phyloP scores from a whole-genome alignment of 2,888 invertebrate genomes.

The Morpho helenor region DNA sequence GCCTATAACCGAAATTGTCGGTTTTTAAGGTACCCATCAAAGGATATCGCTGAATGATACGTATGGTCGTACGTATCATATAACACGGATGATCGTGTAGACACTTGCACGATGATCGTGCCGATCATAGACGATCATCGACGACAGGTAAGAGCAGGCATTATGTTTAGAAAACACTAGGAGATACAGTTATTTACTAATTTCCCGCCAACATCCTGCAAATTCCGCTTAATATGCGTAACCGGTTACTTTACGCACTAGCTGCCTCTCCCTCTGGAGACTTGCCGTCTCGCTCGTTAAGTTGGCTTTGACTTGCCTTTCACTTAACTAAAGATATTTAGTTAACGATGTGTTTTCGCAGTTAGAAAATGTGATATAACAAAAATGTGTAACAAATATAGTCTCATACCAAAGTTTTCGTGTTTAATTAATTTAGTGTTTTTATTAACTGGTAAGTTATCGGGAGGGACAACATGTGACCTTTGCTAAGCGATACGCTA shows the following conservation, averaged over 20 bases:
- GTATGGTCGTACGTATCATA: too few species aligned
- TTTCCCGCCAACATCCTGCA: not conserved
- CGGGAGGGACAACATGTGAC: not conserved
- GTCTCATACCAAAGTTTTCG: constrained; percentile 63
- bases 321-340: constrained; percentile 43
- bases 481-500: not conserved
- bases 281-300: constrained; percentile 42
- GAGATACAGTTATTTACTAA: not conserved
- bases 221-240: constrained; percentile 14
- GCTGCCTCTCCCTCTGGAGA: constrained; percentile 37
- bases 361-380: constrained; percentile 30
- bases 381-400: constrained; percentile 45
- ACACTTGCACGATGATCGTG: too few species aligned
- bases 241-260: constrained; percentile 33
- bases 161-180: not conserved
- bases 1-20: too few species aligned
- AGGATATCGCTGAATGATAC: too few species aligned
- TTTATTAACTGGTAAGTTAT: constrained; percentile 42
- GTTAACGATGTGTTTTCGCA: constrained; percentile 12
- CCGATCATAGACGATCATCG: not conserved
- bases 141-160: not conserved
- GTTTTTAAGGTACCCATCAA: too few species aligned
- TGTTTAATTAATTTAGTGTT: constrained; percentile 47
- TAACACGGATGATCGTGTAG: too few species aligned
- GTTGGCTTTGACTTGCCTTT: constrained; percentile 51